Evolutionary conservation across 2,797 vertebrate genomes (phyloP).

Genomic region (Mionectes olivaceus): DNA sequence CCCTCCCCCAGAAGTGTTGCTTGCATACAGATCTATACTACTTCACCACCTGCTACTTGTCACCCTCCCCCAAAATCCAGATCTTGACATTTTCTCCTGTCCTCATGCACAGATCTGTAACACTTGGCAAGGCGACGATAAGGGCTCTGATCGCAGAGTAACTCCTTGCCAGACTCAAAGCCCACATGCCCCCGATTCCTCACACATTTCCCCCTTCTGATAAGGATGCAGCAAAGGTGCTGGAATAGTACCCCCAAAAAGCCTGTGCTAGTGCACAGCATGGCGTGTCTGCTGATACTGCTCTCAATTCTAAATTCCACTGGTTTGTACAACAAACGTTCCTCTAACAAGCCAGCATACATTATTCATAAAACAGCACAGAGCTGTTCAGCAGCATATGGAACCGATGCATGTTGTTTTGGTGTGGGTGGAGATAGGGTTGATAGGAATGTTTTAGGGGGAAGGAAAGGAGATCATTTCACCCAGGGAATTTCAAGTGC

Average conservation of each 20-base stretch:
- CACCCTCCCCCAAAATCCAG: neutral
- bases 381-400: constrained; percentile 63
- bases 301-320: constrained; percentile 52
- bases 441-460: constrained; percentile 61
- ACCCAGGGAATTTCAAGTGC: constrained; percentile 71
- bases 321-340: constrained; percentile 58
- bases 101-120: neutral
- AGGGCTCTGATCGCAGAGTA: neutral
- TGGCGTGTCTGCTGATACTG: neutral
- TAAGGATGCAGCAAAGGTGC: neutral
- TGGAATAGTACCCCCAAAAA: neutral
- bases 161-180: neutral
- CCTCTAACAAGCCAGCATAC: constrained; percentile 51
- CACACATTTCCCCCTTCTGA: neutral
- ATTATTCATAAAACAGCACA: constrained; percentile 69
- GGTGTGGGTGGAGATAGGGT: constrained; percentile 59
- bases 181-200: accelerated
- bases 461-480: constrained; percentile 60
- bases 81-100: neutral
- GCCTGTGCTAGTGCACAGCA: neutral
- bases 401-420: constrained; percentile 62
- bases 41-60: neutral
- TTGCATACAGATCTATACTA: neutral
- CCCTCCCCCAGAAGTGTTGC: neutral
- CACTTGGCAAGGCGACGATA: neutral